phyloP scores from a whole-genome alignment of 2,888 invertebrate genomes.

The Rhodophaea formosa region DNA sequence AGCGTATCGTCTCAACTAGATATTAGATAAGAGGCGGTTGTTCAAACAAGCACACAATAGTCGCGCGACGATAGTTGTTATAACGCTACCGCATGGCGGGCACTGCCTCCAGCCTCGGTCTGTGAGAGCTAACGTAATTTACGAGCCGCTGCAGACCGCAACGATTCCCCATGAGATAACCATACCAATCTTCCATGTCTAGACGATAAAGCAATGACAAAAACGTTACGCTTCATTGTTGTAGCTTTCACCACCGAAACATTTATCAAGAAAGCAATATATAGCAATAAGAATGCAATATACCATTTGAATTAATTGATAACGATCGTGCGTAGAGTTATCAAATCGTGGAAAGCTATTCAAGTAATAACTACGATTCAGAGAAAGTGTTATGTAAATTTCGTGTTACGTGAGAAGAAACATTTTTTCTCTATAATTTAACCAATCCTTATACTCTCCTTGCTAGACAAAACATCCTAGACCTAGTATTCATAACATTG shows the following conservation, averaged over 20 bases:
- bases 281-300: no score
- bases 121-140: slow-evolving; percentile 64
- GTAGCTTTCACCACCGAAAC: not conserved
- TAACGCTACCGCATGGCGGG: slow-evolving; percentile 25
- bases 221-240: slow-evolving; percentile 9
- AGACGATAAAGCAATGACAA: slow-evolving; percentile 47
- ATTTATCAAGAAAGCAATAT: not conserved
- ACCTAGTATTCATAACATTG: not conserved
- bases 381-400: slow-evolving; percentile 14
- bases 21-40: slow-evolving; percentile 14
- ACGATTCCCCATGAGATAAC: slow-evolving; percentile 56
- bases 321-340: slow-evolving; percentile 5
- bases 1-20: slow-evolving; percentile 7
- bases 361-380: slow-evolving; percentile 4
- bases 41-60: slow-evolving; percentile 49
- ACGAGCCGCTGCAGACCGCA: slow-evolving; percentile 68
- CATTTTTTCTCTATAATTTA: not conserved
- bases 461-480: not conserved
- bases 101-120: slow-evolving; percentile 59
- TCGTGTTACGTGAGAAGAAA: slow-evolving; percentile 1
- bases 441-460: not conserved
- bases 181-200: slow-evolving; percentile 60
- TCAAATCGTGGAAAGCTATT: slow-evolving; percentile 14
- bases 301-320: slow-evolving; percentile 13
- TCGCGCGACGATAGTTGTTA: not conserved